Evolutionary conservation across 1,140 invertebrate genomes (phyloP).

Genomic region (Brachionus angularis): DNA sequence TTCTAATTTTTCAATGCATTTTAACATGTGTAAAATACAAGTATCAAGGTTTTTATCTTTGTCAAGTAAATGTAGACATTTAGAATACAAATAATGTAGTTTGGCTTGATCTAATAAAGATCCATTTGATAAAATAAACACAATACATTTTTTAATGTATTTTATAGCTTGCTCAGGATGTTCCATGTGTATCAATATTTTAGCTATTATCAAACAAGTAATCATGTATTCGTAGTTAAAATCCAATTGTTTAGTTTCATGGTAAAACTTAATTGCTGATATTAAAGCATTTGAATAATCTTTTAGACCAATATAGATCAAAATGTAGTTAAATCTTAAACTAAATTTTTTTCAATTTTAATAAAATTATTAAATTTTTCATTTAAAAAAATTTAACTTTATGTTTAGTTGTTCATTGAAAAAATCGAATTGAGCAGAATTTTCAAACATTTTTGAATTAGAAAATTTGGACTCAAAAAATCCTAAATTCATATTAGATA

Average conservation of each 20-base stretch:
- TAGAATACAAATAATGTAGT: conserved; percentile 33
- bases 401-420: conserved; percentile 25
- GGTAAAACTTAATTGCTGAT: conserved; percentile 33
- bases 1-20: conserved; percentile 39
- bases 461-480: not conserved
- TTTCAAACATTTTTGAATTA: not conserved
- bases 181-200: conserved; percentile 44
- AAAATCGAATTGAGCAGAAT: conserved; percentile 29
- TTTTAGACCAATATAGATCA: conserved; percentile 20
- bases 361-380: not conserved
- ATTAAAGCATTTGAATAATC: conserved; percentile 31
- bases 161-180: conserved; percentile 35
- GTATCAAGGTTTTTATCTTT: conserved; percentile 22
- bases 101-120: conserved; percentile 21
- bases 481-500: not conserved
- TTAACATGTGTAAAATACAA: conserved; percentile 18
- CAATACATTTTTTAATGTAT: conserved; percentile 32
- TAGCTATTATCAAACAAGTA: conserved; percentile 21
- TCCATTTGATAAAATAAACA: conserved; percentile 37
- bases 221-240: conserved; percentile 33
- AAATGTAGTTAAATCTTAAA: conserved; percentile 12
- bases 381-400: not conserved
- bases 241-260: conserved; percentile 33
- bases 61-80: conserved; percentile 38
- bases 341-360: not conserved